Conservation (phyloP, 2,797 vertebrate genomes). For the Phyllotis vaccarum region DNA sequence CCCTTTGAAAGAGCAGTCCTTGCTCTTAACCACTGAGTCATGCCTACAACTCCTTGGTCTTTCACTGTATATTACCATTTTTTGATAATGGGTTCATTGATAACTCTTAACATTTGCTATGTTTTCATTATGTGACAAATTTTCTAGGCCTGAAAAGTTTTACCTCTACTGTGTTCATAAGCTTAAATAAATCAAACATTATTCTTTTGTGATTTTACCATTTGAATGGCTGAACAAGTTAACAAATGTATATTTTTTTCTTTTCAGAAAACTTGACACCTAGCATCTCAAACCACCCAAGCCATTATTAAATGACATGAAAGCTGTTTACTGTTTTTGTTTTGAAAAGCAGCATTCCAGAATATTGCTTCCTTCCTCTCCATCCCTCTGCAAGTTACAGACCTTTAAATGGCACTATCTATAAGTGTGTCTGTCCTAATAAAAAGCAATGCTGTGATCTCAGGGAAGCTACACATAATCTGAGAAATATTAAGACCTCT, state of each 20-base stretch:
- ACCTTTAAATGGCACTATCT: constrained; percentile 74
- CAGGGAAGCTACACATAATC: constrained; percentile 41
- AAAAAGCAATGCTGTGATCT: constrained; percentile 61
- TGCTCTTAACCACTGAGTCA: neutral
- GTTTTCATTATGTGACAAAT: neutral
- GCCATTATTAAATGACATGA: constrained; percentile 77
- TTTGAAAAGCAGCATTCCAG: constrained; percentile 71
- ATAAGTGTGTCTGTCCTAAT: constrained; percentile 74
- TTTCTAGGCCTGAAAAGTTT: neutral
- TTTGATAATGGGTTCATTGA: neutral
- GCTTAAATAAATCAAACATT: constrained; percentile 62
- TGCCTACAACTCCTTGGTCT: neutral
- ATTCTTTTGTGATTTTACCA: constrained; percentile 71
- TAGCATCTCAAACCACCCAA: constrained; percentile 58
- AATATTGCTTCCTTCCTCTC: constrained; percentile 65
- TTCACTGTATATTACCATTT: neutral
- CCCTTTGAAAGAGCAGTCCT: neutral
- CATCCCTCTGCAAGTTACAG: constrained; percentile 63
- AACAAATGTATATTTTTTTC: constrained; percentile 68
- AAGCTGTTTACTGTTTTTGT: constrained; percentile 73
- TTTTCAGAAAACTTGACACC: constrained; percentile 66
- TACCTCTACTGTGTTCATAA: constrained; percentile 7
- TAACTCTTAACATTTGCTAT: neutral
- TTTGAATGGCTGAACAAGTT: constrained; percentile 70
- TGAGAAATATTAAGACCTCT: constrained; percentile 63